These are phyloP conservation scores for Diacarnus erythraeanus DNA, from an alignment of 37 sponge, comb jelly and placozoan genomes.

Conservation along the genomic window DNA sequence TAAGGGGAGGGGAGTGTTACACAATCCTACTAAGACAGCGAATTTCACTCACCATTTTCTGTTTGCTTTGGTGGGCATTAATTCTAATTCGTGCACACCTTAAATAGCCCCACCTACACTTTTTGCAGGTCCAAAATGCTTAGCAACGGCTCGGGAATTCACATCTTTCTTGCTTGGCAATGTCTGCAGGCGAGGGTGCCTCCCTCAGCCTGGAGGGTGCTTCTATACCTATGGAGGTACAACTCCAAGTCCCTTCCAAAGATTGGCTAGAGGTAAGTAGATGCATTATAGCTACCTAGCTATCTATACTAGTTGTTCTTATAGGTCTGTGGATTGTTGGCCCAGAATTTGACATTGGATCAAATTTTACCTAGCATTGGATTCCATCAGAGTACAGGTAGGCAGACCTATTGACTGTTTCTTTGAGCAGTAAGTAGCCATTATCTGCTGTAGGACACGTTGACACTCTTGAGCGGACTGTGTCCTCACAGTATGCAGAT, in stretches of 20 bases:
- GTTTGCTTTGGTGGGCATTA: background rate
- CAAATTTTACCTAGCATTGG: slow-evolving; percentile 65
- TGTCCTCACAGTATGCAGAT: slow-evolving; percentile 60
- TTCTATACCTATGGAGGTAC: background rate
- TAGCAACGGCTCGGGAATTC: slow-evolving; percentile 1
- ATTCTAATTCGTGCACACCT: slow-evolving; percentile 14
- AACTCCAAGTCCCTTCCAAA: slow-evolving; percentile 39
- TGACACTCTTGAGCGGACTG: background rate
- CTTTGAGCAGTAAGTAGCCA: too few relatives aligned
- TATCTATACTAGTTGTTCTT: background rate
- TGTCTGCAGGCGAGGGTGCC: background rate
- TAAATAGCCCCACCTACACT: slow-evolving; percentile 15
- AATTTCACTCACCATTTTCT: background rate
- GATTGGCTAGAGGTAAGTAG: slow-evolving; percentile 64
- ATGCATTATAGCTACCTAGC: too few relatives aligned
- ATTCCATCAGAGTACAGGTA: slow-evolving; percentile 60
- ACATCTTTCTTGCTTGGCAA: background rate
- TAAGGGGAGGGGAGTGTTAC: background rate
- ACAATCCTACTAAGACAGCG: background rate
- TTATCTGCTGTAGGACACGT: slow-evolving; percentile 41
- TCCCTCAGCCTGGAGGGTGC: background rate
- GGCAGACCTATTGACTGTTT: background rate
- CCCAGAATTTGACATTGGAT: slow-evolving; percentile 30
- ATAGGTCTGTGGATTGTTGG: slow-evolving; percentile 53
- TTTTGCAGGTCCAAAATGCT: background rate